Evolutionary conservation across 2,888 invertebrate genomes (phyloP).

Genomic region (Sinohyriopsis cumingii): DNA sequence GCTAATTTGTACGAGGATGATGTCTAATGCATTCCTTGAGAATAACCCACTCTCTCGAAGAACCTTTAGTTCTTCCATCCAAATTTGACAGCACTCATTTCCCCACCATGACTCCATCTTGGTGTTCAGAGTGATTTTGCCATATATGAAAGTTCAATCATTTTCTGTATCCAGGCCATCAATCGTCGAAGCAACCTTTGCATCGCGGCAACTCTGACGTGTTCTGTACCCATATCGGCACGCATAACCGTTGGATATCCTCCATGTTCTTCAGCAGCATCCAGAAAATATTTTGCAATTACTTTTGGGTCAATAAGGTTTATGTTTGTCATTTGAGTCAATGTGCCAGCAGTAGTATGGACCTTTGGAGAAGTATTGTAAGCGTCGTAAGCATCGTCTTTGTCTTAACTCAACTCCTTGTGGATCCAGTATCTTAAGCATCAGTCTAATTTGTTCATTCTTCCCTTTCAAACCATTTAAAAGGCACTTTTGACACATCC

Average conservation of each 20-base stretch:
- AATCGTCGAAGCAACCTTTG: too few relatives aligned
- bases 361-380: conserved; percentile 20
- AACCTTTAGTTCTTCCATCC: too few relatives aligned
- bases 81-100: too few relatives aligned
- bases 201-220: conserved; percentile 8
- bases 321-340: conserved; percentile 29
- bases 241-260: conserved; percentile 24
- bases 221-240: conserved; percentile 36
- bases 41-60: too few relatives aligned
- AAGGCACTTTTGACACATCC: too few relatives aligned
- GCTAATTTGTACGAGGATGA: too few relatives aligned
- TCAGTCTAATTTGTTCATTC: conserved; percentile 1
- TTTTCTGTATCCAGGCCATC: too few relatives aligned
- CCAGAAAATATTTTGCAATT: conserved; percentile 21
- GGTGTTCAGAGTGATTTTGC: too few relatives aligned
- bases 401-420: conserved; percentile 14
- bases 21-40: too few relatives aligned
- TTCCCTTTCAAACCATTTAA: background rate
- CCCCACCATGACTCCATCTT: too few relatives aligned
- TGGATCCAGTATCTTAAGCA: conserved; percentile 18
- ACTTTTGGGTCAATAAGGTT: conserved; percentile 27
- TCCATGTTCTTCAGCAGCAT: conserved; percentile 10
- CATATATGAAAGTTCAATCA: too few relatives aligned
- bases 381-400: conserved; percentile 18
- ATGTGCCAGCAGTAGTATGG: conserved; percentile 36